Evolutionary conservation across 2,113 vertebrate species (phyloP), one percentile per base, ranked within the genome.

Genomic region (Lasiurus borealis): DNA sequence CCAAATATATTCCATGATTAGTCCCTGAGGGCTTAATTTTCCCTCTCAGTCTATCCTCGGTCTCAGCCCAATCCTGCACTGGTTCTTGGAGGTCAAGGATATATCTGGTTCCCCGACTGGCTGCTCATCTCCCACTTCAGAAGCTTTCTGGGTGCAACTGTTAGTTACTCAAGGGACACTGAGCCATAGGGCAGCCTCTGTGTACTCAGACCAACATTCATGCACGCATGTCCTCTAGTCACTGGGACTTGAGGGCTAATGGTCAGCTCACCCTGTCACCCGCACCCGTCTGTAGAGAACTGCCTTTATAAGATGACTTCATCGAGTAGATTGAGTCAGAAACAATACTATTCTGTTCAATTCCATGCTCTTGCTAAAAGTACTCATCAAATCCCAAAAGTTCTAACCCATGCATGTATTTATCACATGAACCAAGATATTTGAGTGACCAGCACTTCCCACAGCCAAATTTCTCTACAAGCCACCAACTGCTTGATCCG

Each of bases 341-440:
- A 91, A 34, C 52, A 40, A 69, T n/a, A 14, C 9, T 12, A 2
- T 48, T 80, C 57, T 44, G 31, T 80, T 81, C n/a, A 50, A 68
- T 62, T 48, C 46, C 54, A 85, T 1, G 2, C 36, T 64, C 29
- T 34, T 2, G 57, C 66, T 31, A 21, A 59, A 88, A 72, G 40
- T 31, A 21, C 29, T 78, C 44, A 86, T n/a, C n/a, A 94, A 76
- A 93, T 73, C 66, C 84, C 68, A 12, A 87, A 82, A 44, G 29
- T 68, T 80, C 80, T 75, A 46, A 95, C 27, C 18, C 4, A 3
- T 2, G 27, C 27, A 31, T 13, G 40, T 5, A 69, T 44, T 40
- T 29, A 29, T 59, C 34, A 75, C 36, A 75, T 31, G 50, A 85
- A 36, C 75, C 75, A 76, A 88, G 62, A 40, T 11, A 19, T 50